Conservation (phyloP, 2,113 vertebrate species). For the Varanus salvator region DNA sequence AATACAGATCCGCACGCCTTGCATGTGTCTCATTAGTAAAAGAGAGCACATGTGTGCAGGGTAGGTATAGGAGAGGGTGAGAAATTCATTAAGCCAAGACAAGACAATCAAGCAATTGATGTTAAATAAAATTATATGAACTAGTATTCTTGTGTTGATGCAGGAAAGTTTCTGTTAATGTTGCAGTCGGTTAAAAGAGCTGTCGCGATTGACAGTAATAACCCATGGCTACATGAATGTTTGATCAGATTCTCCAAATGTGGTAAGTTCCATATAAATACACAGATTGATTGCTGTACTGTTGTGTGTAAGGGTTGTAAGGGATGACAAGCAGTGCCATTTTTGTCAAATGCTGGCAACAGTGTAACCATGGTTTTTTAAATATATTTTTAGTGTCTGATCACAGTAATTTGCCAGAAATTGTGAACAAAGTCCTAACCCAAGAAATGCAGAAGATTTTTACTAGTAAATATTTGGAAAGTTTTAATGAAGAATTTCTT, state of each 20-base stretch:
- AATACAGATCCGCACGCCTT: neutral
- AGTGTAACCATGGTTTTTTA: neutral
- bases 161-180: slow-evolving; percentile 85
- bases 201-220: slow-evolving; percentile 80
- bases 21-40: neutral
- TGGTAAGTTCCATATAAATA: slow-evolving; percentile 70
- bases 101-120: slow-evolving; percentile 6
- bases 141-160: slow-evolving; percentile 6
- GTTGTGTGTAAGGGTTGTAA: neutral
- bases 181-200: slow-evolving; percentile 84
- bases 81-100: neutral
- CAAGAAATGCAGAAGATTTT: slow-evolving; percentile 85
- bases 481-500: slow-evolving; percentile 84
- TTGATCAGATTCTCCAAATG: slow-evolving; percentile 84
- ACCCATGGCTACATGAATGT: slow-evolving; percentile 84
- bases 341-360: neutral
- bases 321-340: neutral
- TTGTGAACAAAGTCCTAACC: slow-evolving; percentile 79
- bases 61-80: too few species aligned
- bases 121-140: neutral
- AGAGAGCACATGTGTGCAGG: too few species aligned
- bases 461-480: slow-evolving; percentile 79
- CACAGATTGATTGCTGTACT: neutral
- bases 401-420: slow-evolving; percentile 83
- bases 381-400: slow-evolving; percentile 73